These are phyloP conservation scores for Cyprinodon variegatus DNA, from an alignment of 2,113 vertebrate genomes.

Conservation along the genomic window DNA sequence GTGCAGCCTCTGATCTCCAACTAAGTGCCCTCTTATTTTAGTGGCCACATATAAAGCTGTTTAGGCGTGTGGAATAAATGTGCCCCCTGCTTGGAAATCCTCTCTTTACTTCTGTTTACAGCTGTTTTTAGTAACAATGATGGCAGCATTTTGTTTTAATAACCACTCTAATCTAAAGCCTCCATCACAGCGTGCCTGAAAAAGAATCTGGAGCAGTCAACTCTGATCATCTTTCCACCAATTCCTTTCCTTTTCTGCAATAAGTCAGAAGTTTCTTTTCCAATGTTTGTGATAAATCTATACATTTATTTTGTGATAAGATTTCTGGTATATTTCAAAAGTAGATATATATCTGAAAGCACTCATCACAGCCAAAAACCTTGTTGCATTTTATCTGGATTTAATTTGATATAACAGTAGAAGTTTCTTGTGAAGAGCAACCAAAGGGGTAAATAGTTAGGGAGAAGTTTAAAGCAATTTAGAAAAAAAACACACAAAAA, in stretches of 20 bases:
- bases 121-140: conserved; percentile 51
- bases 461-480: neutral
- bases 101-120: conserved; percentile 27
- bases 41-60: conserved; percentile 50
- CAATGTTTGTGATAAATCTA: conserved; percentile 30
- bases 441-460: neutral
- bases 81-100: conserved; percentile 42
- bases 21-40: conserved; percentile 55
- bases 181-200: conserved; percentile 26
- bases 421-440: neutral
- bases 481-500: no score
- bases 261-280: conserved; percentile 24
- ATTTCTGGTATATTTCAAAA: conserved; percentile 3
- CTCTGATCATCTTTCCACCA: conserved; percentile 54
- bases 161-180: conserved; percentile 35
- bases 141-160: conserved; percentile 56
- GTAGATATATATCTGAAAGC: neutral
- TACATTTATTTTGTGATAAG: conserved; percentile 35
- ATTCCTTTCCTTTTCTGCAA: conserved; percentile 23
- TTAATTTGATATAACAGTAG: neutral
- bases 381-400: neutral
- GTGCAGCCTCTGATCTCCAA: conserved; percentile 31
- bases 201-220: conserved; percentile 42
- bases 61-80: conserved; percentile 38
- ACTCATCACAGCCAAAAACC: neutral